Conservation (phyloP, 2,113 vertebrate genomes). For the Cyprinus carpio region DNA sequence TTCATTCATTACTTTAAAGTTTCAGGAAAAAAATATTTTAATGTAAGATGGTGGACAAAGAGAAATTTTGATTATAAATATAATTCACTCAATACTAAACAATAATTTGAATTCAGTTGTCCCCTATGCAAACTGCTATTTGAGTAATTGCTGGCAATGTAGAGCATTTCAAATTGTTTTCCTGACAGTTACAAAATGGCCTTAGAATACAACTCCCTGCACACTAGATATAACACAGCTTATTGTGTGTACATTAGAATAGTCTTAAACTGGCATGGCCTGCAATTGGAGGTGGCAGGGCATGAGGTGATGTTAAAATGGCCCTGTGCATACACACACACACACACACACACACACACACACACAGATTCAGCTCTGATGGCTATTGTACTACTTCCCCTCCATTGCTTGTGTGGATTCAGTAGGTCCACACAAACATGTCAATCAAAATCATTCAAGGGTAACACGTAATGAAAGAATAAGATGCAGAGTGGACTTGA, state of each 20-base stretch:
- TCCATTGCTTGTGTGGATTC: conserved; percentile 5
- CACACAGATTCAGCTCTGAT: conserved; percentile 11
- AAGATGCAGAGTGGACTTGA: conserved; percentile 19
- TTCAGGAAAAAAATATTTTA: neutral
- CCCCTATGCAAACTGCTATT: too few relatives aligned
- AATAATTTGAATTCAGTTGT: neutral
- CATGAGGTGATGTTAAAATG: conserved; percentile 47
- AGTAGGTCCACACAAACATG: conserved; percentile 28
- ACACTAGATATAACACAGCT: neutral
- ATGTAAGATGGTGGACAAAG: neutral
- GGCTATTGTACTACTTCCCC: conserved; percentile 3
- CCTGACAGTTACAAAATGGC: neutral
- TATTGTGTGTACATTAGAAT: conserved; percentile 2
- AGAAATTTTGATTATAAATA: neutral
- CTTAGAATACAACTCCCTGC: neutral
- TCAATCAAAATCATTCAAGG: conserved; percentile 33
- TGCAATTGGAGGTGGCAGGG: conserved; percentile 30
- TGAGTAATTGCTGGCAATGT: neutral
- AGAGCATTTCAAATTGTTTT: neutral
- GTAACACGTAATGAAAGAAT: conserved; percentile 24
- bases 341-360: conserved; percentile 12
- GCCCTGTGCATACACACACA: conserved; percentile 9
- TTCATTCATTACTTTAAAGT: neutral
- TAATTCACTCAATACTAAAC: neutral
- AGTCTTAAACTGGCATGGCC: conserved; percentile 11